Percentiles rank a stretch among this genome's conserved stretches.
These are phyloP conservation scores for Boloria selene DNA, from an alignment of 2,888 invertebrate species.

Conservation along the genomic window DNA sequence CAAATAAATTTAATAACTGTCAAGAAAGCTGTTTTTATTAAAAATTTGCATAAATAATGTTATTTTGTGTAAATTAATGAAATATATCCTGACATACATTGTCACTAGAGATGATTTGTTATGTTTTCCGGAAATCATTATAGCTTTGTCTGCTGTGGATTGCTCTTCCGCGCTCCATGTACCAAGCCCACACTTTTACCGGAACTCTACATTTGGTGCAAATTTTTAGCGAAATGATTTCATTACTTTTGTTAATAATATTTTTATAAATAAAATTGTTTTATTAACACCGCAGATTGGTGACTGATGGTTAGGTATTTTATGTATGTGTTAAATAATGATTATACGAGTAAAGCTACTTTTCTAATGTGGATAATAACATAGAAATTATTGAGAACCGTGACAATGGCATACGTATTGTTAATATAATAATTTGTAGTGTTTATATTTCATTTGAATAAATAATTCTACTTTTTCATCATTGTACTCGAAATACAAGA, in stretches of 20 bases:
- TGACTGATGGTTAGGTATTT: background rate
- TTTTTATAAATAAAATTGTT: background rate
- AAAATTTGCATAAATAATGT: too few relatives aligned
- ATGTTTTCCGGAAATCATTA: slow-evolving; percentile 20
- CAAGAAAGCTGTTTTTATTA: too few relatives aligned
- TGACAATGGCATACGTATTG: too few relatives aligned
- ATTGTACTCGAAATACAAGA: too few relatives aligned
- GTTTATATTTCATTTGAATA: too few relatives aligned
- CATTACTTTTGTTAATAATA: slow-evolving; percentile 9
- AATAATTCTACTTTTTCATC: too few relatives aligned
- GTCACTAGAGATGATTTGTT: slow-evolving; percentile 13
- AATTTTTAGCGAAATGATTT: slow-evolving; percentile 7
- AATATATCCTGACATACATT: background rate
- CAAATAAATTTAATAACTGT: too few relatives aligned
- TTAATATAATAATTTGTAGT: too few relatives aligned
- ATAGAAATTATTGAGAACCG: background rate
- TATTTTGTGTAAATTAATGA: background rate
- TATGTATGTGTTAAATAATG: too few relatives aligned
- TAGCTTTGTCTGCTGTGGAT: slow-evolving; percentile 5
- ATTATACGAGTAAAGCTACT: too few relatives aligned
- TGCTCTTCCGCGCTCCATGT: slow-evolving; percentile 28
- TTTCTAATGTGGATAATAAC: too few relatives aligned
- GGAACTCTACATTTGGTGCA: slow-evolving; percentile 20
- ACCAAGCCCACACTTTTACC: slow-evolving; percentile 22
- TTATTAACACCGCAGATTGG: background rate